These are phyloP conservation scores for Pseudolaguvia tuberculata DNA, from an alignment of 2,113 vertebrate genomes.

Conservation along the genomic window DNA sequence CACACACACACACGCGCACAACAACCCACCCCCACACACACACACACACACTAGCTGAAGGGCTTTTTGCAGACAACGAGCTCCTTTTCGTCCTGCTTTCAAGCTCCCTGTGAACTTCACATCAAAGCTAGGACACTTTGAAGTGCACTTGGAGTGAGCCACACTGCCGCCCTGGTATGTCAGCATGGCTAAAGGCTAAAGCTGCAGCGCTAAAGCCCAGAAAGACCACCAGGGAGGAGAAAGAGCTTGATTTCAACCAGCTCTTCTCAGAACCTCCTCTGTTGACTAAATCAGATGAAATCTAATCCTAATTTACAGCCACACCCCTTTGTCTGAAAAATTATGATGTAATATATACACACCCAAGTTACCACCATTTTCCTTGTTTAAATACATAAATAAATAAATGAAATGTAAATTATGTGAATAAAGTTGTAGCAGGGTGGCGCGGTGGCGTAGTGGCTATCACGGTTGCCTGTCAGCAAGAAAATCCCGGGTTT, in stretches of 20 bases:
- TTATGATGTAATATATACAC: neutral
- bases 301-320: too few species aligned
- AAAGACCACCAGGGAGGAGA: conserved; percentile 52
- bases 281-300: neutral
- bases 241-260: neutral
- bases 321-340: neutral
- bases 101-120: conserved; percentile 74
- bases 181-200: conserved; percentile 41
- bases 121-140: conserved; percentile 72
- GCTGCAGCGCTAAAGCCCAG: conserved; percentile 45
- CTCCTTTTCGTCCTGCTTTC: conserved; percentile 60
- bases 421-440: too few species aligned
- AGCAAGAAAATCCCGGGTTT: too few species aligned
- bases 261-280: neutral
- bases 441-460: too few species aligned
- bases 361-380: too few species aligned
- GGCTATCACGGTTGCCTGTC: too few species aligned
- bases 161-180: conserved; percentile 35
- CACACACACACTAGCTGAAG: conserved; percentile 26
- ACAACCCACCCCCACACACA: too few species aligned
- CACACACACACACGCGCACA: conserved; percentile 7
- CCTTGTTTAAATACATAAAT: too few species aligned
- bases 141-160: conserved; percentile 59
- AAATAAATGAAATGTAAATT: too few species aligned
- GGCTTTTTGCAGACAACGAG: conserved; percentile 26